Evolutionary conservation across 2,113 vertebrate species (phyloP).

Genomic region (Pseudorectes ferrugineus): DNA sequence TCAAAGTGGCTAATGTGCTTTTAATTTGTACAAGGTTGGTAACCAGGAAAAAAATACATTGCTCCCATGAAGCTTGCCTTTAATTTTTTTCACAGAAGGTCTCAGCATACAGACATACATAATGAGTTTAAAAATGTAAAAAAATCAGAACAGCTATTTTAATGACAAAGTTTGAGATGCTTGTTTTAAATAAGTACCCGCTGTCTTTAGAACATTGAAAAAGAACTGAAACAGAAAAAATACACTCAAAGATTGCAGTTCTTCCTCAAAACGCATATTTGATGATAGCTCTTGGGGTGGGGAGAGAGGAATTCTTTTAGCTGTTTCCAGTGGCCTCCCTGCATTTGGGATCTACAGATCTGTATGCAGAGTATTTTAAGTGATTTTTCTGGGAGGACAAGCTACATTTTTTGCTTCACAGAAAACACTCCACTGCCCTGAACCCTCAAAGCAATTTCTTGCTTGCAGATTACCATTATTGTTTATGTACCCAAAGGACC

Average conservation of each 20-base stretch:
- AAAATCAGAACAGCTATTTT: not conserved
- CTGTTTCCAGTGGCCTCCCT: not conserved
- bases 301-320: not conserved
- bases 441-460: not conserved
- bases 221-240: constrained; percentile 12
- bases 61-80: not conserved
- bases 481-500: not conserved
- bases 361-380: not conserved
- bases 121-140: not conserved
- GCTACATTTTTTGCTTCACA: not conserved
- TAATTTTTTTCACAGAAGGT: not conserved
- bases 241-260: not conserved
- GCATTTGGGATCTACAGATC: not conserved
- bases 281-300: not conserved
- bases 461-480: not conserved
- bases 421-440: not conserved
- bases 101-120: not conserved
- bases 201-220: not conserved
- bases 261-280: not conserved
- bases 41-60: not conserved
- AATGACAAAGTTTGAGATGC: not conserved
- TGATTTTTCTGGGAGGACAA: not conserved
- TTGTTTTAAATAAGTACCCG: not conserved
- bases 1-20: constrained; percentile 58
- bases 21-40: constrained; percentile 44